A percentile compares a stretch with the other conserved stretches of the same genome.
Evolutionary conservation across 1,140 invertebrate species (phyloP).

Genomic region (Steinernema khuongi): DNA sequence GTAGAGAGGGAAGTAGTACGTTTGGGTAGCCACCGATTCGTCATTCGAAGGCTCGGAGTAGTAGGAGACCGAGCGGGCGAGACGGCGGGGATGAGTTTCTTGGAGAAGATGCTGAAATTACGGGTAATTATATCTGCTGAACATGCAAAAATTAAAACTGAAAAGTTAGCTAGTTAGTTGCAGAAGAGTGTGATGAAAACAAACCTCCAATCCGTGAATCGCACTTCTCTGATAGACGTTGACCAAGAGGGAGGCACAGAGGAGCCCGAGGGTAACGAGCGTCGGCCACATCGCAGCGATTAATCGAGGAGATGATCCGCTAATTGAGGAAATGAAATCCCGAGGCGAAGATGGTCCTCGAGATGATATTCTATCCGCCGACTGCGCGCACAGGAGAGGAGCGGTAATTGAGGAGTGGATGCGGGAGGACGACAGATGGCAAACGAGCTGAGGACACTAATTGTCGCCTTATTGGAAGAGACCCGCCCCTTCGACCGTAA

Average conservation of each 20-base stretch:
- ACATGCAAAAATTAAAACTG: not conserved
- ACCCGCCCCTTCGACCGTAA: not conserved
- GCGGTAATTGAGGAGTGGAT: constrained; percentile 6
- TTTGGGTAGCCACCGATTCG: constrained; percentile 24
- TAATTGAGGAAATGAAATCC: constrained; percentile 14
- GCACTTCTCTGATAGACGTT: not conserved
- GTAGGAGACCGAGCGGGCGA: not conserved
- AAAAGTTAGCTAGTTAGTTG: not conserved
- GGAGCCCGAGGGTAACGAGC: not conserved
- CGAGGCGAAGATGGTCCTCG: not conserved
- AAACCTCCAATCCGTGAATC: not conserved
- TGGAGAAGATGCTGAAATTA: constrained; percentile 8
- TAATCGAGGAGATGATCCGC: not conserved
- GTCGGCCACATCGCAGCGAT: not conserved
- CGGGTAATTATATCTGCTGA: not conserved
- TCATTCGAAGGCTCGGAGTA: constrained; percentile 27
- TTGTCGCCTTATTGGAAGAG: constrained; percentile 11
- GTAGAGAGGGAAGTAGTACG: constrained; percentile 35
- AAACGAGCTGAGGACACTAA: constrained; percentile 10
- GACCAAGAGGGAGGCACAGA: not conserved
- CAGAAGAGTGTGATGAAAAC: not conserved
- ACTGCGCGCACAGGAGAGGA: not conserved
- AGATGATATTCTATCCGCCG: not conserved
- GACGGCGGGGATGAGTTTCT: not conserved
- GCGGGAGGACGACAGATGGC: constrained; percentile 7